Evolutionary conservation across 2,797 vertebrate genomes (phyloP), one percentile per base, ranked within the genome.

Genomic region (Tangara arthus): DNA sequence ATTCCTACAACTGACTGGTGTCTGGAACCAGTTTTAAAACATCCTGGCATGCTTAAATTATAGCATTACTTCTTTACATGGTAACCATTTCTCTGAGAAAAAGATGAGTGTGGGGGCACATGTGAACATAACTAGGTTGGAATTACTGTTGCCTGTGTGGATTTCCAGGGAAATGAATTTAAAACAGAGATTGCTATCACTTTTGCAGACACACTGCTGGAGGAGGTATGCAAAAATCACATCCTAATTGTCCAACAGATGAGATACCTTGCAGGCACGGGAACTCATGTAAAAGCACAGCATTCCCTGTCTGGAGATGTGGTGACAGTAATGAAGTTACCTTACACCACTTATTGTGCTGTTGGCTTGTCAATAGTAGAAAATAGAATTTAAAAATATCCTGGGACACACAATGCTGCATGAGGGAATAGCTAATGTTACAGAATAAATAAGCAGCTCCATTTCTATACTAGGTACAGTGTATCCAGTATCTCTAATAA

Each of bases 251-350:
- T 94, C 82, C 84, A 86, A 78, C 42, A 89, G 89, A 94, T 95
- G 91, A 95, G 89, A 64, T 87, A 85, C 82, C 82, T 88, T 65
- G 82, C 81, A 95, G 94, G 89, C 91, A 86, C 0, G 0, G 88
- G 84, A 90, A 79, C 47, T 81, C 42, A 1, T 5, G 57, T 85
- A 82, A 86, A 91, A 93, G 90, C 88, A 90, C 72, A 83, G 69
- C 70, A 35, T 81, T 94, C 39, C 69, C 63, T 50, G 59, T 59
- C 82, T 88, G 16, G 2, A 79, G 56, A 91, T 52, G 70, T 56
- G 88, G 91, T 82, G 91, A 87, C 82, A 91, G 80, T 89, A 96
- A 93, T 90, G 85, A 94, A 95, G 89, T 96, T 94, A 82, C 87
- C 76, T 84, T 91, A 64, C 4, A 22, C 85, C 79, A 79, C 63